Evolutionary conservation across 2,888 invertebrate genomes (phyloP).

Genomic region (Athalia circularis): DNA sequence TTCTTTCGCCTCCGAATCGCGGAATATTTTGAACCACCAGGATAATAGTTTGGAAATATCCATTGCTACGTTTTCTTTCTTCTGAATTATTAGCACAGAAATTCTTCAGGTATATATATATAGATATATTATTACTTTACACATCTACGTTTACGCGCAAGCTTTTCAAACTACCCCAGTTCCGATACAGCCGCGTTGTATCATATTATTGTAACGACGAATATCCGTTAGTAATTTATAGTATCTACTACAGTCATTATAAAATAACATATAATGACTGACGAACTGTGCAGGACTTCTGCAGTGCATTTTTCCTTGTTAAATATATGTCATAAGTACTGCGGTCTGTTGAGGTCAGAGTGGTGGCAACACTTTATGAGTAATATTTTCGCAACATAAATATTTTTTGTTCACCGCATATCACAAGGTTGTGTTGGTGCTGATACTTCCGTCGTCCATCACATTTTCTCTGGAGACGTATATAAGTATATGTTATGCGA

Average conservation of each 20-base stretch:
- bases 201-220: no score
- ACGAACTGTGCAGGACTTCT: no score
- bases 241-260: no score
- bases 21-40: not conserved
- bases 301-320: no score
- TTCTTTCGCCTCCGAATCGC: not conserved
- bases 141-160: no score
- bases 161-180: no score
- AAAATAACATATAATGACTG: no score
- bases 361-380: not conserved
- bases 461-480: not conserved
- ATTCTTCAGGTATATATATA: not conserved
- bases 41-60: not conserved
- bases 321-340: not conserved
- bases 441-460: not conserved
- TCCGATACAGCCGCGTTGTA: no score
- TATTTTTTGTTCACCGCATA: not conserved
- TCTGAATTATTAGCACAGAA: not conserved
- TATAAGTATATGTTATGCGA: not conserved
- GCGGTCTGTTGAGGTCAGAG: not conserved
- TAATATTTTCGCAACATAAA: constrained; percentile 7
- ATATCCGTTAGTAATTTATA: no score
- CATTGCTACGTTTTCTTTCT: not conserved
- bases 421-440: not conserved
- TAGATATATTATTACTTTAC: no score